phyloP scores from a whole-genome alignment of 2,113 vertebrate species.

The Telmatochromis sp. region DNA sequence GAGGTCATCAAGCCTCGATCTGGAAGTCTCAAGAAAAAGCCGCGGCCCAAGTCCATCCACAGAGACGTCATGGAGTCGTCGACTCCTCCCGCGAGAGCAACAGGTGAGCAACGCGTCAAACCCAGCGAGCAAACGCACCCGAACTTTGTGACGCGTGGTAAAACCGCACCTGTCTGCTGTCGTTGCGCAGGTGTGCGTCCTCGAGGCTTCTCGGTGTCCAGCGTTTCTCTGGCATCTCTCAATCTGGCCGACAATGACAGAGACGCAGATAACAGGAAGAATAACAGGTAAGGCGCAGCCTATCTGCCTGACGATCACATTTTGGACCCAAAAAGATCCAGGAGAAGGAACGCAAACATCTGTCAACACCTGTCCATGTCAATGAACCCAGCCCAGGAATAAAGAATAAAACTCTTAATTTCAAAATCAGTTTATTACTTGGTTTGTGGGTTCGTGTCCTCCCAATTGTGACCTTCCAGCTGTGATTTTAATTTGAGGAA shows the following conservation, averaged over 20 bases:
- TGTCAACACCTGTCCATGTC: neutral
- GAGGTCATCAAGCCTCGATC: slow-evolving; percentile 84
- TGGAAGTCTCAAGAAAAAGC: slow-evolving; percentile 83
- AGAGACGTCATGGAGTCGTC: slow-evolving; percentile 85
- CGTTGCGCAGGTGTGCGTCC: slow-evolving; percentile 74
- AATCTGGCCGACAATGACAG: slow-evolving; percentile 86
- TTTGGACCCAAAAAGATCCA: neutral
- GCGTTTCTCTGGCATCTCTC: slow-evolving; percentile 91
- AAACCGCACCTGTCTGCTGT: neutral
- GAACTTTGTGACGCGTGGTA: neutral
- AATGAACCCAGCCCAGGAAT: neutral
- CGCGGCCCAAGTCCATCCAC: slow-evolving; percentile 94
- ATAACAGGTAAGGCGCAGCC: slow-evolving; percentile 77
- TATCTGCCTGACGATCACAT: neutral
- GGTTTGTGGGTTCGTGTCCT: neutral
- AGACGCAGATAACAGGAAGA: slow-evolving; percentile 85
- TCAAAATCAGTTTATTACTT: neutral
- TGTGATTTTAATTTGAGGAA: neutral
- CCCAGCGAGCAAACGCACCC: fast-evolving
- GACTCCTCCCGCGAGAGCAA: slow-evolving; percentile 76
- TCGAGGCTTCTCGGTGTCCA: slow-evolving; percentile 86
- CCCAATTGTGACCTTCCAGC: neutral
- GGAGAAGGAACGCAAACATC: neutral
- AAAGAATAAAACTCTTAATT: neutral
- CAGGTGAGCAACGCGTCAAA: slow-evolving; percentile 69